Percentiles rank a stretch among this genome's conserved stretches.
Evolutionary conservation across 2,113 vertebrate species (phyloP).

Genomic region (Callipepla californica): DNA sequence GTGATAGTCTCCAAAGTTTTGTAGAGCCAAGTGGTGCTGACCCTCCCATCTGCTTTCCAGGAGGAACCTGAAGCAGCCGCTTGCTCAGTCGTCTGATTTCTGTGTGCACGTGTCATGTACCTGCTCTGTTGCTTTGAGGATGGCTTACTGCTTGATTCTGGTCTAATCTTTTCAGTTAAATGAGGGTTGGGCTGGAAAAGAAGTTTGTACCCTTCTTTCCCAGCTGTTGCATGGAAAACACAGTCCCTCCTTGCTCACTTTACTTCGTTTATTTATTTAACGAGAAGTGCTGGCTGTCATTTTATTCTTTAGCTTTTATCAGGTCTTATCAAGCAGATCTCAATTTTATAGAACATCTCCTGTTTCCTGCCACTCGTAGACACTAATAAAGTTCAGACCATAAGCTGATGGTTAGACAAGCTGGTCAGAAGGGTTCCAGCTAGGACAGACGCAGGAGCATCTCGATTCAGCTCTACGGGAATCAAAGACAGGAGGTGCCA

Average conservation of each 20-base stretch:
- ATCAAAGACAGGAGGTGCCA: background rate
- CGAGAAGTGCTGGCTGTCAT: background rate
- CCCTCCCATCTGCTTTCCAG: background rate
- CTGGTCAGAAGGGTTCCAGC: background rate
- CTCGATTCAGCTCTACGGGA: background rate
- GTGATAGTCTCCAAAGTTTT: background rate
- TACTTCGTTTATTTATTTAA: background rate
- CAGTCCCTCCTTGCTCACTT: background rate
- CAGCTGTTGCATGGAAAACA: background rate
- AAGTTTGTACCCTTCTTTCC: background rate
- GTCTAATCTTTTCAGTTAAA: slow-evolving; percentile 26
- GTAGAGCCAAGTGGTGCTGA: background rate
- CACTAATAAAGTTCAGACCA: slow-evolving; percentile 6
- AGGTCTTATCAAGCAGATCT: background rate
- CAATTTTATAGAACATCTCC: background rate
- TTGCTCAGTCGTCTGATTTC: background rate
- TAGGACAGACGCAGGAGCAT: background rate
- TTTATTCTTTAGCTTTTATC: background rate
- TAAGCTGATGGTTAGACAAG: background rate
- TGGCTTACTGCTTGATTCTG: slow-evolving; percentile 24
- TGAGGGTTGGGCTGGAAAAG: slow-evolving; percentile 7
- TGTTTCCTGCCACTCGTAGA: background rate
- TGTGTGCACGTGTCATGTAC: background rate
- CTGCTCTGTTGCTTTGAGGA: background rate
- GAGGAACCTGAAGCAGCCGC: background rate